A percentile compares a stretch with the other conserved stretches of the same genome.
These are phyloP conservation scores for Picathartes gymnocephalus DNA, from an alignment of 2,113 vertebrate species.

Conservation along the genomic window DNA sequence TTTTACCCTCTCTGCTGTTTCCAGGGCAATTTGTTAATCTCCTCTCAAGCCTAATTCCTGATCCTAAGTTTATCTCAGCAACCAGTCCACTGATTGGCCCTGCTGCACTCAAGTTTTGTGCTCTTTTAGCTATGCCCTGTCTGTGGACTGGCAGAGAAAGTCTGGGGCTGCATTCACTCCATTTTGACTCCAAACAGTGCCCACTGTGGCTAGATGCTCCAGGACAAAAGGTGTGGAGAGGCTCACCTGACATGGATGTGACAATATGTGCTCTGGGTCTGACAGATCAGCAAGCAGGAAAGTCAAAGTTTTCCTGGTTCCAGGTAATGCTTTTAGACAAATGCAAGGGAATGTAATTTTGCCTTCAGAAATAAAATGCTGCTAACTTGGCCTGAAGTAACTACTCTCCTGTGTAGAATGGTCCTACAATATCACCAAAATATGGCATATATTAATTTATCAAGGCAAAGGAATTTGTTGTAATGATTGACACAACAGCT, in stretches of 20 bases:
- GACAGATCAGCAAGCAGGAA: neutral
- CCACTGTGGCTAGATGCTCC: neutral
- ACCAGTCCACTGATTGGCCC: neutral
- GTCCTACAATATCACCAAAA: neutral
- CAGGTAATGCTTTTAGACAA: neutral
- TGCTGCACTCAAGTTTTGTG: neutral
- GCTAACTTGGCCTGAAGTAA: neutral
- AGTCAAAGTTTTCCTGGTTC: neutral
- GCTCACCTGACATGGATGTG: neutral
- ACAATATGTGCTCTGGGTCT: neutral
- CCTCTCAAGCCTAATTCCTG: conserved; percentile 43
- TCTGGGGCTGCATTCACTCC: neutral
- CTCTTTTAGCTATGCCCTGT: neutral
- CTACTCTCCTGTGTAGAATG: neutral
- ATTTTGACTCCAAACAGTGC: conserved; percentile 2
- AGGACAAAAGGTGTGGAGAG: neutral
- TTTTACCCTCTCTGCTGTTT: neutral
- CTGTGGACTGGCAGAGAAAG: neutral
- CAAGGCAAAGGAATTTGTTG: neutral
- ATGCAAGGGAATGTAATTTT: neutral
- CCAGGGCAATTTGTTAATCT: conserved; percentile 42
- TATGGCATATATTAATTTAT: neutral
- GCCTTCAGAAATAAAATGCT: neutral
- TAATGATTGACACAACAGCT: neutral
- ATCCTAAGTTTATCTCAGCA: conserved; percentile 23